Base-by-base conservation (phyloP, 2,888 invertebrate species). In the Athrips mouffetella region DNA sequence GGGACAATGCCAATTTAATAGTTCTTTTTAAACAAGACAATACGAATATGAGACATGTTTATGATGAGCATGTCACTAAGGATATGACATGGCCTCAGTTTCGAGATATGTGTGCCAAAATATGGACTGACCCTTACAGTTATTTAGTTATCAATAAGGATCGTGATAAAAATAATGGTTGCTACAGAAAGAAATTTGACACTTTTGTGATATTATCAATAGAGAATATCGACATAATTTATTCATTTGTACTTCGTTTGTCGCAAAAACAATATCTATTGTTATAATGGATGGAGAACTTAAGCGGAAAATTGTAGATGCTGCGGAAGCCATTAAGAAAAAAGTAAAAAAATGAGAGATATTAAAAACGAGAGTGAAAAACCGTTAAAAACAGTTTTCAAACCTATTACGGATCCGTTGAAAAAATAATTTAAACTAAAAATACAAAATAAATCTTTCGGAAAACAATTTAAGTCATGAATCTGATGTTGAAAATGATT, bases 101-200 rank as follows among this genome's bases (percentile, higher is more conserved):
- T 20, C 16, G 13, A 30, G 11, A 18, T 4, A n/a, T 45, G 16
- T 45, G 45, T 30, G 8, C 45, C 8, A 11, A 18, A 30, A 21
- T 30, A 7, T 45, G 45, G 45, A 35, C 2, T 16, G n/a, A 31
- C 7, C 7, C n/a, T 11, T 31, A 30, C 20, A 3, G 6, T 20
- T 45, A 11, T 31, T n/a, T 45, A 20, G 31, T 45, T 7, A 45
- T 45, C 8, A 29, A 42, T 42, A 42, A 42, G 27, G 42, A 42
- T n/a, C 21, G 39, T 21, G 21, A 20, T 11, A 39, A 13, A 42
- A 15, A 29, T 11, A 39, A 39, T 2, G 39, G 39, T 3, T 11
- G 23, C 4, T 39, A 39, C n/a, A 21, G 23, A 21, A 20, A 23
- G 23, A 11, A n/a, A 2, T 39, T 39, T 39, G 23, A 39, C 8